phyloP scores from a whole-genome alignment of 2,888 invertebrate species.

The Lordiphosa andalusiaca region DNA sequence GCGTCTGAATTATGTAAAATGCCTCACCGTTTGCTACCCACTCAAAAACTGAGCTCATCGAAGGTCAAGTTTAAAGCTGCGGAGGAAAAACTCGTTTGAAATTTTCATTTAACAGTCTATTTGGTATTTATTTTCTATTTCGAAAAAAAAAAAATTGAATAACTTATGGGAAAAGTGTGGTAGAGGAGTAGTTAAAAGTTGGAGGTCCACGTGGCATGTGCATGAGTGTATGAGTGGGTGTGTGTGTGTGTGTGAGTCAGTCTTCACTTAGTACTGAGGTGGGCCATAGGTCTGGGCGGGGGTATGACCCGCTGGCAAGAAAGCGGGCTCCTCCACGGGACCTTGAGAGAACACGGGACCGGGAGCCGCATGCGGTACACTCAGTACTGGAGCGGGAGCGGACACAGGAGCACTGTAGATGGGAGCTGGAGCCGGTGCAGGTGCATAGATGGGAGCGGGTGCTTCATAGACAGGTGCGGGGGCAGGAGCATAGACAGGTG shows the following conservation, averaged over 20 bases:
- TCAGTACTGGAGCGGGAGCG: slow-evolving; percentile 37
- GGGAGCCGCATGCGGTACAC: slow-evolving; percentile 34
- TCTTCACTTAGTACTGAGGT: slow-evolving; percentile 42
- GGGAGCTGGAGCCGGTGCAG: slow-evolving; percentile 33
- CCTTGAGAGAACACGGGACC: slow-evolving; percentile 35
- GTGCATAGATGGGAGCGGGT: slow-evolving; percentile 27
- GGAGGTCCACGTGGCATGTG: slow-evolving; percentile 32
- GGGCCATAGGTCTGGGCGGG: slow-evolving; percentile 70
- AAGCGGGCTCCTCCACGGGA: slow-evolving; percentile 40
- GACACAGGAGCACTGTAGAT: slow-evolving; percentile 28
- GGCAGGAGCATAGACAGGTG: slow-evolving; percentile 30
- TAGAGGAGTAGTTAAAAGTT: slow-evolving; percentile 24
- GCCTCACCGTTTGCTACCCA: too few species aligned
- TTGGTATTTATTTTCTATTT: slow-evolving; percentile 35
- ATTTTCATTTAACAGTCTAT: slow-evolving; percentile 36
- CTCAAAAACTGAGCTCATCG: neutral
- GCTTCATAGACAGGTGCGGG: slow-evolving; percentile 28
- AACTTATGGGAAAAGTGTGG: slow-evolving; percentile 57
- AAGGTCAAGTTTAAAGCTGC: slow-evolving; percentile 12
- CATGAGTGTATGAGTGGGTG: slow-evolving; percentile 10
- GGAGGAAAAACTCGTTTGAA: too few species aligned
- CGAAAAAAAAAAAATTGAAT: slow-evolving; percentile 61
- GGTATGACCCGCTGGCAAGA: slow-evolving; percentile 50
- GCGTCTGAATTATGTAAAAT: neutral
- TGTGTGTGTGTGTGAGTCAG: slow-evolving; percentile 11